Evolutionary conservation across 2,888 invertebrate genomes (phyloP).

Genomic region (Coremacera marginata): DNA sequence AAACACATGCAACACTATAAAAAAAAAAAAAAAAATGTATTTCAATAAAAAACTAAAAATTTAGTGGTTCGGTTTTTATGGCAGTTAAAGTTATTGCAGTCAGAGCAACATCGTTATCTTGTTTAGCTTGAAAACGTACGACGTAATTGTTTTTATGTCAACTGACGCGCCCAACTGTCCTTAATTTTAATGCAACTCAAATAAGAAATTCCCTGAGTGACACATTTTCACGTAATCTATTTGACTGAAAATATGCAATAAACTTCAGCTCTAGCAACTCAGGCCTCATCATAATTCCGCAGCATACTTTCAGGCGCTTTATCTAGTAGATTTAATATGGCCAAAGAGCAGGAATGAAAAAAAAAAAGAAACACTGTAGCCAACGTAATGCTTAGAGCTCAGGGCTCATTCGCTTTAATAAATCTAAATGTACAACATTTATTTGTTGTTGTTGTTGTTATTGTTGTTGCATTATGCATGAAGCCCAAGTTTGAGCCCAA

Average conservation of each 20-base stretch:
- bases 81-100: too few species aligned
- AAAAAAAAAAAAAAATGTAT: too few species aligned
- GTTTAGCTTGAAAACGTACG: neutral
- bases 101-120: too few species aligned
- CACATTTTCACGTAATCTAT: slow-evolving; percentile 31
- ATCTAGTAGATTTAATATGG: slow-evolving; percentile 47
- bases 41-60: too few species aligned
- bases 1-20: too few species aligned
- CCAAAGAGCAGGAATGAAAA: slow-evolving; percentile 24
- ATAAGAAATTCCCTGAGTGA: slow-evolving; percentile 7
- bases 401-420: slow-evolving; percentile 45
- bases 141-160: neutral
- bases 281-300: slow-evolving; percentile 61
- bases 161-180: neutral
- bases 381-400: neutral
- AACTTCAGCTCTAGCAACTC: neutral
- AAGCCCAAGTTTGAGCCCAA: slow-evolving; percentile 43
- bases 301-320: slow-evolving; percentile 52
- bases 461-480: slow-evolving; percentile 61
- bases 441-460: slow-evolving; percentile 37
- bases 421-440: slow-evolving; percentile 52
- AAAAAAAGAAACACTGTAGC: neutral
- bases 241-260: slow-evolving; percentile 6
- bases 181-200: neutral
- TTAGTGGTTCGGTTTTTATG: too few species aligned